These are phyloP conservation scores for Lithobates pipiens DNA, from an alignment of 2,797 vertebrate genomes.

Conservation along the genomic window DNA sequence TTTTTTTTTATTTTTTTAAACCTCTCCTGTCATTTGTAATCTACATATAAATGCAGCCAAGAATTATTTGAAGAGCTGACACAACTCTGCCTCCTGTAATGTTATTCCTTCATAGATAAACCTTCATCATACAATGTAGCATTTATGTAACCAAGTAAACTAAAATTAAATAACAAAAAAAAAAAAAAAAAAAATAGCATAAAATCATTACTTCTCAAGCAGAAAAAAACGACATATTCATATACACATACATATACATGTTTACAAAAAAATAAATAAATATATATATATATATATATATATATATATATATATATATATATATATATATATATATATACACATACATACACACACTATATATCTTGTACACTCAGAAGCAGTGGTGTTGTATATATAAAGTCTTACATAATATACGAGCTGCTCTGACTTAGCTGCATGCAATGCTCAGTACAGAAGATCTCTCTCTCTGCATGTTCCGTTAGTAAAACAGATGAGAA, in stretches of 20 bases:
- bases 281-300: background rate
- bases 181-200: too few relatives aligned
- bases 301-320: background rate
- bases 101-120: too few relatives aligned
- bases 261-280: background rate
- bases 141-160: too few relatives aligned
- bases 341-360: background rate
- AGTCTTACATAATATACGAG: background rate
- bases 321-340: background rate
- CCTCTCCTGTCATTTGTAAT: background rate
- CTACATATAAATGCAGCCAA: background rate
- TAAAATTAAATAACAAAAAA: too few relatives aligned
- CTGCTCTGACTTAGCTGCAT: background rate
- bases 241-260: too few relatives aligned
- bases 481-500: background rate
- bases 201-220: background rate
- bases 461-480: background rate
- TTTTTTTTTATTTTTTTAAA: background rate
- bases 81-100: too few relatives aligned
- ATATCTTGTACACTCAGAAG: background rate
- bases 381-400: too few relatives aligned
- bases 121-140: too few relatives aligned
- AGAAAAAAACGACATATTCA: background rate
- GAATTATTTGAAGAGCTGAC: background rate
- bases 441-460: background rate